Evolutionary conservation across 2,888 invertebrate genomes (phyloP).

Genomic region (Orthosia cruda): DNA sequence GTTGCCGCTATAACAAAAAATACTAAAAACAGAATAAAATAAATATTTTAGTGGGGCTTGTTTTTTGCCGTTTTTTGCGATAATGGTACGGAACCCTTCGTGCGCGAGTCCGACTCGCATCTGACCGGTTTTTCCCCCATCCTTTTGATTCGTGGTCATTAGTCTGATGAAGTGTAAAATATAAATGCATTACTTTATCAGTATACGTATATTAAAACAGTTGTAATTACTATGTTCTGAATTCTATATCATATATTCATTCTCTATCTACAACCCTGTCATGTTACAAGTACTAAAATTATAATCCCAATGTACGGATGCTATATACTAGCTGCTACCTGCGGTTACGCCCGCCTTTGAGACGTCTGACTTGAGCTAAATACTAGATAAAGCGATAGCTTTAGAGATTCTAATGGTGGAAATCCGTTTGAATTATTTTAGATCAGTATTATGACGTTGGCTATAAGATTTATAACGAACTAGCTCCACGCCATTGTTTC

Average conservation of each 20-base stretch:
- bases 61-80: no score
- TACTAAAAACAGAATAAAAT: no score
- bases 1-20: no score
- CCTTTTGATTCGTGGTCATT: no score
- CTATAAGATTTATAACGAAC: neutral
- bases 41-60: no score
- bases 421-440: conserved; percentile 21
- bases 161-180: no score
- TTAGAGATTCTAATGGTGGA: conserved; percentile 1
- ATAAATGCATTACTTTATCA: no score
- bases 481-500: neutral
- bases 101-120: no score
- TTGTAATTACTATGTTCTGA: conserved; percentile 13
- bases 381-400: conserved; percentile 10
- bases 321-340: conserved; percentile 15
- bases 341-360: conserved; percentile 31
- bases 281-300: conserved; percentile 25
- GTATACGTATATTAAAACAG: neutral
- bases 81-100: no score
- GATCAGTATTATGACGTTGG: neutral
- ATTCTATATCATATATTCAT: neutral
- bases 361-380: conserved; percentile 24
- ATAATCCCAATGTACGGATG: conserved; percentile 19
- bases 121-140: no score
- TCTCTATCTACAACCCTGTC: conserved; percentile 3